phyloP scores from a whole-genome alignment of 2,113 vertebrate genomes.

The Rattus norvegicus region GRCr8 NC_086029.1:60898001-60898500 shows the following conservation, averaged over 20 bases:
- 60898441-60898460: conserved; percentile 61
- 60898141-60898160: not conserved
- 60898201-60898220: not conserved
- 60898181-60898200: not conserved
- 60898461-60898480: not conserved
- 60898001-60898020: not conserved
- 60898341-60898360: conserved; percentile 61
- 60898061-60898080: not conserved
- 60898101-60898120: not conserved
- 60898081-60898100: not conserved
- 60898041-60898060: not conserved
- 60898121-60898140: not conserved
- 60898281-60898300: conserved; percentile 58
- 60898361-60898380: conserved; percentile 34
- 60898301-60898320: conserved; percentile 24
- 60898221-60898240: not conserved
- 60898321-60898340: conserved; percentile 31
- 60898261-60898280: conserved; percentile 50
- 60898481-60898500: not conserved
- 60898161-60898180: not conserved
- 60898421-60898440: conserved; percentile 45
- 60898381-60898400: not conserved
- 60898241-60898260: conserved; percentile 43
- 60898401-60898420: conserved; percentile 30
- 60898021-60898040: not conserved